Evolutionary conservation across 64 coral and sea anemone species (phyloP).

Genomic region (Hydrozoanthus tunicans): DNA sequence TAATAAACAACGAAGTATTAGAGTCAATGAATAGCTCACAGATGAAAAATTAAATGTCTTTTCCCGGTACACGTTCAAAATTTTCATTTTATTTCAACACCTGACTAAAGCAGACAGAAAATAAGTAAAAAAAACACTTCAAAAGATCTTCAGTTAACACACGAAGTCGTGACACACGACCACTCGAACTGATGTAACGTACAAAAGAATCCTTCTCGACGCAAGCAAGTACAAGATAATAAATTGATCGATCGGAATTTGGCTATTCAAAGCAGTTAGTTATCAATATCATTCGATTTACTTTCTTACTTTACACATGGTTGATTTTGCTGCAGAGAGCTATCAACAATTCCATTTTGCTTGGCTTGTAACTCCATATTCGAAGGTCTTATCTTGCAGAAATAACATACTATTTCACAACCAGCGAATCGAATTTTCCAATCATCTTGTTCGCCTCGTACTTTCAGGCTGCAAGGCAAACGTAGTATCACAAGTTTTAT

Average conservation of each 20-base stretch:
- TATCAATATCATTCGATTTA: constrained; percentile 18
- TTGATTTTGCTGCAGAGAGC: constrained; percentile 16
- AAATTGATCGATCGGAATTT: constrained; percentile 20
- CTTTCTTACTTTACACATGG: constrained; percentile 49
- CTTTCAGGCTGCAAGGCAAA: neutral
- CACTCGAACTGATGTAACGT: neutral
- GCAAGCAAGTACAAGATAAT: neutral
- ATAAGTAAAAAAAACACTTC: neutral
- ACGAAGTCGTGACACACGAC: neutral
- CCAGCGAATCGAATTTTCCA: neutral
- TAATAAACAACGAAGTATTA: too few relatives aligned
- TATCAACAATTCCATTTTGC: constrained; percentile 12
- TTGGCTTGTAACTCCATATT: constrained; percentile 22
- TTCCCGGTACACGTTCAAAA: neutral
- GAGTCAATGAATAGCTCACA: too few relatives aligned
- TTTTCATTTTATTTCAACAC: neutral
- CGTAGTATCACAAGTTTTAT: neutral
- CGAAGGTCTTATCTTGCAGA: neutral
- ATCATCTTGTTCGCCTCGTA: neutral
- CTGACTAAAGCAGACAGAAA: neutral
- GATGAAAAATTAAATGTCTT: too few relatives aligned
- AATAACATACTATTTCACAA: constrained; percentile 35
- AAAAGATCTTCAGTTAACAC: neutral
- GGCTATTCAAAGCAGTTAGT: neutral
- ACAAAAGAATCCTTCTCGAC: neutral